Percentiles rank a stretch among this genome's conserved stretches.
Evolutionary conservation across 2,113 vertebrate genomes (phyloP).

Genomic region (Tragelaphus scriptus): DNA sequence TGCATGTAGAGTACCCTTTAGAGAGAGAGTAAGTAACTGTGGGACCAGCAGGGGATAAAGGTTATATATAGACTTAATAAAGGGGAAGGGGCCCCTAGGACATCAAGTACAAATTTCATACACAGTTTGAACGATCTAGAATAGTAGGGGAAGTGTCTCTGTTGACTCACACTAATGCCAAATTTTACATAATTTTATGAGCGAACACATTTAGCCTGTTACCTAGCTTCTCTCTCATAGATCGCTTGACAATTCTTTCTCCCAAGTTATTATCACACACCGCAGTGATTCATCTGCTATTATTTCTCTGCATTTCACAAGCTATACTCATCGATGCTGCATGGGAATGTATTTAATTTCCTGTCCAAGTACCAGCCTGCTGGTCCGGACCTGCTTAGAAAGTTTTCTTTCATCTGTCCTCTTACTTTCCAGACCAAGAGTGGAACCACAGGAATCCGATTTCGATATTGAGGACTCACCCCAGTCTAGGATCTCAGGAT

Average conservation of each 20-base stretch:
- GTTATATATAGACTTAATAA: neutral
- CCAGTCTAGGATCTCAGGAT: neutral
- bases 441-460: neutral
- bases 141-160: neutral
- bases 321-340: neutral
- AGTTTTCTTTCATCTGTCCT: neutral
- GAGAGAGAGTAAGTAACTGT: neutral
- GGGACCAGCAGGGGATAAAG: neutral
- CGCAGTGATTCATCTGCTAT: neutral
- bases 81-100: neutral
- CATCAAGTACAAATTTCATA: neutral
- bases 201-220: neutral
- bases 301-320: slow-evolving; percentile 13
- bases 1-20: neutral
- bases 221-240: neutral
- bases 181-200: neutral
- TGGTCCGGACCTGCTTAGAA: neutral
- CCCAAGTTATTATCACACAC: neutral
- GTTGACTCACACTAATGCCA: neutral
- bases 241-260: neutral
- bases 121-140: neutral
- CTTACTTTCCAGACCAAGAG: neutral
- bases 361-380: neutral
- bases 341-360: neutral
- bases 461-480: neutral